phyloP scores from a whole-genome alignment of 1,140 invertebrate genomes.

The Lethrus apterus region DNA sequence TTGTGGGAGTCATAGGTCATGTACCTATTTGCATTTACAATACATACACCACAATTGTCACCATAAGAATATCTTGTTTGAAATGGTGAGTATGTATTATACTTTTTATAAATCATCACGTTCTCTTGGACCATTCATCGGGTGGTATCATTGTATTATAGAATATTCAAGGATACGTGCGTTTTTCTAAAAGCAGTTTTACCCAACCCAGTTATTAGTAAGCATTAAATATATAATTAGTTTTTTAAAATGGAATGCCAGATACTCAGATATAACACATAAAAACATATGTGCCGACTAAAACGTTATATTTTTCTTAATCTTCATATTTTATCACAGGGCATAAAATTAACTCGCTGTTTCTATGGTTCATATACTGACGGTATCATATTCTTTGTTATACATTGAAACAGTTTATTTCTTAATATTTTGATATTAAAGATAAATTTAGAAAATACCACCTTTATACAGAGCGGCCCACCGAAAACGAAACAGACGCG shows the following conservation, averaged over 20 bases:
- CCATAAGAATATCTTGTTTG: neutral
- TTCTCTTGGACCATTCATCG: slow-evolving; percentile 7
- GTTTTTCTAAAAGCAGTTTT: slow-evolving; percentile 6
- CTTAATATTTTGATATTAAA: no score
- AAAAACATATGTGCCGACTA: no score
- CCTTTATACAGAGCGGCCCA: no score
- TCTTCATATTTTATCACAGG: no score
- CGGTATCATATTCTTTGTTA: no score
- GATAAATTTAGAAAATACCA: no score
- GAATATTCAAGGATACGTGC: slow-evolving; percentile 2
- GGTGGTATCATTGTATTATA: slow-evolving; percentile 5
- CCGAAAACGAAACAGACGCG: no score
- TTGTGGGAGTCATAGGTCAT: neutral
- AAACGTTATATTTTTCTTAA: no score
- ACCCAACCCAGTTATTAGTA: slow-evolving; percentile 15
- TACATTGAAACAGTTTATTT: no score
- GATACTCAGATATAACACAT: slow-evolving; percentile 1
- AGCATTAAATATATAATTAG: slow-evolving; percentile 13
- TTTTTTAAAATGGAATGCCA: slow-evolving; percentile 10
- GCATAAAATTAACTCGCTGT: no score
- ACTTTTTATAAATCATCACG: slow-evolving; percentile 6
- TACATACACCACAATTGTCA: slow-evolving; percentile 1
- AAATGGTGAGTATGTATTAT: slow-evolving; percentile 2
- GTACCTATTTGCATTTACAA: neutral
- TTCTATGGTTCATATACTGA: no score